Base-by-base conservation (phyloP, 92 coral and sea anemone genomes). In the Chrysogorgia sp. region DNA sequence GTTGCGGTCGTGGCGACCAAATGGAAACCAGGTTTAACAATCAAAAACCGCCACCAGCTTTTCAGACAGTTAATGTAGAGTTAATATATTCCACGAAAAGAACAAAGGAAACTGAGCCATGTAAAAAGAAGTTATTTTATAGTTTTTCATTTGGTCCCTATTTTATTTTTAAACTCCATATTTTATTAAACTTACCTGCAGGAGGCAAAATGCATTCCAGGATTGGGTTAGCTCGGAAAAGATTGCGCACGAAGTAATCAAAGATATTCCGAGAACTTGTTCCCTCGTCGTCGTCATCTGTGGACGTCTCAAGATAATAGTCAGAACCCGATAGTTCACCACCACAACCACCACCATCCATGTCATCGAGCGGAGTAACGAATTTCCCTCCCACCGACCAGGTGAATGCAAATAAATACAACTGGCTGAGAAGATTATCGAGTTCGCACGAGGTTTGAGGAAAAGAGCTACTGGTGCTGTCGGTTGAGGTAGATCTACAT, bases 351-450 rank as follows among this genome's bases (percentile, higher is more conserved):
- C 28, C 2, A 10, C 45, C 23, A 21, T 66, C 74, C 10, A 15
- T 37, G 22, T 58, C 83, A 19, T 71, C 82, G 33, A 69, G 61
- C 32, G 74, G 74, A 24, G 88, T 86, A 24, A 64, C 88, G 13
- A 91, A 76, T 47, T 81, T 81, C 1, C 98, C 97, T 5, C 97
- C 98, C 48, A 89, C 88, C 1, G 98, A 89, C 98, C 98, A 94
- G 2, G 98, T 94, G 87, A 41, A 94, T 0, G 98, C 94, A 69
- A 94, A 94, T 50, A 94, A 90, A 63, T 71, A 94, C 5, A 94
- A 76, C 64, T 87, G 91, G 29, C 91, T 90, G 21, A 94, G 67
- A 62, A 94, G 90, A 25, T 71, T 67, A 41, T 59, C 55, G 29
- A 90, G 75, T 47, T 85, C 23, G 90, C 96, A 48, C 87, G 85